These are phyloP conservation scores for Rallus limicola DNA, from an alignment of 2,113 vertebrate genomes.

Conservation along the genomic window DNA sequence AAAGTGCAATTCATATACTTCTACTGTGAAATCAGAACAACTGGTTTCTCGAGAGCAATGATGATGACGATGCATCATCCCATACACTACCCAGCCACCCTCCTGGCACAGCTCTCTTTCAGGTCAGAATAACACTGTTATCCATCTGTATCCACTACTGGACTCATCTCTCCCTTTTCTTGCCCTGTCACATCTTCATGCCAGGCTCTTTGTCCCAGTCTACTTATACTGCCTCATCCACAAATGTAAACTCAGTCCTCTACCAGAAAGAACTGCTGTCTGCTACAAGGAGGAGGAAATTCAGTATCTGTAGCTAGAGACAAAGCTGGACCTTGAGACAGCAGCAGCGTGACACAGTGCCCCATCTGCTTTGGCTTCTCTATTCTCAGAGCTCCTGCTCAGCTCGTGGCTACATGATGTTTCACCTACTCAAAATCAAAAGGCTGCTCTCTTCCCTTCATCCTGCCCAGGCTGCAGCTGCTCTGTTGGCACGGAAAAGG, in stretches of 20 bases:
- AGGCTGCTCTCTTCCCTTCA: not conserved
- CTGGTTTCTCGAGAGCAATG: not conserved
- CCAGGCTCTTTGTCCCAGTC: not conserved
- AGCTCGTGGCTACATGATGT: not conserved
- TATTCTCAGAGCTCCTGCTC: not conserved
- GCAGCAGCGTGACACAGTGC: fast-evolving
- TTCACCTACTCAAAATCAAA: not conserved
- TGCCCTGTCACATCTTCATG: not conserved
- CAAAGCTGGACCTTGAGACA: not conserved
- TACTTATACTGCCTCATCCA: not conserved
- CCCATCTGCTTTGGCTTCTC: not conserved
- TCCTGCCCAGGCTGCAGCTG: not conserved
- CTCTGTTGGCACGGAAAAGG: not conserved
- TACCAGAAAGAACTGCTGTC: not conserved
- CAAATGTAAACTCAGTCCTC: not conserved
- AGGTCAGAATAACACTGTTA: not conserved
- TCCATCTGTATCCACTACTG: not conserved
- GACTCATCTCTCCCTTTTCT: not conserved
- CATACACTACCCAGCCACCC: fast-evolving
- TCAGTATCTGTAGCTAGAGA: fast-evolving
- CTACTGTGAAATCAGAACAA: not conserved
- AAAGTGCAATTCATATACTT: not conserved
- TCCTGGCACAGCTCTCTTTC: not conserved
- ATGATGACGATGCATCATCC: not conserved
- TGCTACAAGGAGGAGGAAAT: not conserved